Percentiles rank a stretch among this genome's conserved stretches.
Conservation (phyloP, 2,797 vertebrate genomes). For the Crocodylus rhombifer region DNA sequence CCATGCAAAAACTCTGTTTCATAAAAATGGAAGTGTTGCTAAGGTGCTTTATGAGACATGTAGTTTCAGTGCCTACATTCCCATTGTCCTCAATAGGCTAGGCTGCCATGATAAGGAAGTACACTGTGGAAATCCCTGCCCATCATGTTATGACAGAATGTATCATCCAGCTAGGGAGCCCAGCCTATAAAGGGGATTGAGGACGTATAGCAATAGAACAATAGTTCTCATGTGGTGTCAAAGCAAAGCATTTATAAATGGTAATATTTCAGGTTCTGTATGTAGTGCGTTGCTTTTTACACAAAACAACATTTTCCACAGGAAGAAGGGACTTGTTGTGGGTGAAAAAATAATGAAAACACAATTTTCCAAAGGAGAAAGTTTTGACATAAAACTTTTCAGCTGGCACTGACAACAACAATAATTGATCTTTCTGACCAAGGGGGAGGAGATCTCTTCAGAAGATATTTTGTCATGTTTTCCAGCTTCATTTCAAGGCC, state of each 20-base stretch:
- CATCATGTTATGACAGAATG: background rate
- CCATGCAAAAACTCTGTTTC: background rate
- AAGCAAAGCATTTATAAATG: background rate
- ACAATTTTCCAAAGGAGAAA: slow-evolving; percentile 3
- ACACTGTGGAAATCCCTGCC: background rate
- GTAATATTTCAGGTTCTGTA: background rate
- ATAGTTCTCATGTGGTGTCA: background rate
- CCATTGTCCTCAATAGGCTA: no score
- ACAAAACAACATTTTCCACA: background rate
- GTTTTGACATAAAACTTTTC: slow-evolving; percentile 30
- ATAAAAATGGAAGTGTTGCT: background rate
- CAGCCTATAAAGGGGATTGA: background rate
- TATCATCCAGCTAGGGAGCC: background rate
- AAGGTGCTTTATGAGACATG: background rate
- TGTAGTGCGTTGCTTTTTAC: background rate
- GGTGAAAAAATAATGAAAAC: slow-evolving; percentile 13
- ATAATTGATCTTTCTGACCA: slow-evolving; percentile 17
- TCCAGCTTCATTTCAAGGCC: slow-evolving; percentile 15
- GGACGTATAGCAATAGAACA: background rate
- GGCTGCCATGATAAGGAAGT: background rate
- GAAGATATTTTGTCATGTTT: slow-evolving; percentile 18
- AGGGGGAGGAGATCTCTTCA: background rate
- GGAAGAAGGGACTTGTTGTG: background rate
- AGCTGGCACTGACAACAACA: slow-evolving; percentile 23
- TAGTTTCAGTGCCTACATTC: background rate